phyloP scores from a whole-genome alignment of 2,888 invertebrate genomes.

The Nomada ruficornis region DNA sequence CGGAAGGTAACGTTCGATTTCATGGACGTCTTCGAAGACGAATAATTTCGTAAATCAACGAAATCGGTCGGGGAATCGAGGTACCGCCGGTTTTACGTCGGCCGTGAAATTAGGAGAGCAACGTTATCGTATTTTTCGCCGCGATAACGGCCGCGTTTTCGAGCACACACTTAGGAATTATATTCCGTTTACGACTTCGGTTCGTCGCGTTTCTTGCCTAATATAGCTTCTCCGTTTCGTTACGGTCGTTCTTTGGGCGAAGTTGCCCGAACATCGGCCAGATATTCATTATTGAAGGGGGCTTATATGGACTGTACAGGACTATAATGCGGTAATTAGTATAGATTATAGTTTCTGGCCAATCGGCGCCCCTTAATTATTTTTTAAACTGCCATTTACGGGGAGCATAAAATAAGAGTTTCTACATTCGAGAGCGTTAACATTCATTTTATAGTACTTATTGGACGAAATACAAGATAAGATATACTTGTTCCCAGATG shows the following conservation, averaged over 20 bases:
- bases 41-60: slow-evolving; percentile 45
- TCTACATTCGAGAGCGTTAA: too few species aligned
- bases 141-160: slow-evolving; percentile 18
- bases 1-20: slow-evolving; percentile 50
- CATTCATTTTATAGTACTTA: too few species aligned
- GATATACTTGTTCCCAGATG: too few species aligned
- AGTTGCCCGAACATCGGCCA: not conserved
- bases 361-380: not conserved
- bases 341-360: not conserved
- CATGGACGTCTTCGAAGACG: not conserved
- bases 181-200: slow-evolving; percentile 38
- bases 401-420: not conserved
- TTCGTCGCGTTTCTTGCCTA: not conserved
- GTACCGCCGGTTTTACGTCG: slow-evolving; percentile 6
- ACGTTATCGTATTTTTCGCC: slow-evolving; percentile 31
- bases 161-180: slow-evolving; percentile 21
- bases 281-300: not conserved
- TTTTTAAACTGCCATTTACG: not conserved
- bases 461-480: too few species aligned
- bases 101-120: slow-evolving; percentile 38
- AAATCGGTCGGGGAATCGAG: slow-evolving; percentile 37
- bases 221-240: slow-evolving; percentile 12
- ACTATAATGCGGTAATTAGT: not conserved
- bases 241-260: not conserved
- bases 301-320: not conserved